Evolutionary conservation across 2,113 vertebrate species (phyloP).

Genomic region (Mustela lutreola): DNA sequence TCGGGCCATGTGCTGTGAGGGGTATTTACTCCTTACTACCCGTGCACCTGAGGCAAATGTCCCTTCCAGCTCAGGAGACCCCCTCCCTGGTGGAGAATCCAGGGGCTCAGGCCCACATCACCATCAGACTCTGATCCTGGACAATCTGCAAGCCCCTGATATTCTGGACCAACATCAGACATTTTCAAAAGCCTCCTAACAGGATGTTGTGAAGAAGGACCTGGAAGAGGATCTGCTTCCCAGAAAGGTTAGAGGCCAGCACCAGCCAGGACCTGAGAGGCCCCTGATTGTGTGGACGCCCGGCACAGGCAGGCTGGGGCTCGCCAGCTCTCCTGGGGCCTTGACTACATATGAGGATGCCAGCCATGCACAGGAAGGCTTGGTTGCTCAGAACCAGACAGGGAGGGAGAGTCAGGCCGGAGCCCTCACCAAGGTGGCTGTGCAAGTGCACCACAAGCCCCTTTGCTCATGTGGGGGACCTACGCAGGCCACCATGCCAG

Average conservation of each 20-base stretch:
- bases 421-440: rapidly evolving
- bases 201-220: background rate
- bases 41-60: background rate
- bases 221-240: background rate
- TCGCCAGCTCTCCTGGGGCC: background rate
- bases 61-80: background rate
- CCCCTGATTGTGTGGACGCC: background rate
- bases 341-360: background rate
- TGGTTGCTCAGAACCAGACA: background rate
- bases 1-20: background rate
- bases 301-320: background rate
- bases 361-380: background rate
- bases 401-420: background rate
- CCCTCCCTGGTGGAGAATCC: rapidly evolving
- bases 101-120: background rate
- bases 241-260: background rate
- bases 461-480: rapidly evolving
- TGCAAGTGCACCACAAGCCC: background rate
- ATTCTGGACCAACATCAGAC: background rate
- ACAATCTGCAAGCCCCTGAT: background rate
- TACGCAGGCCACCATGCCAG: rapidly evolving
- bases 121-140: background rate
- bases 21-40: no score
- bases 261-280: background rate
- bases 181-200: background rate